phyloP scores from a whole-genome alignment of 1,140 invertebrate genomes.

The Gonatopus flavifemur region DNA sequence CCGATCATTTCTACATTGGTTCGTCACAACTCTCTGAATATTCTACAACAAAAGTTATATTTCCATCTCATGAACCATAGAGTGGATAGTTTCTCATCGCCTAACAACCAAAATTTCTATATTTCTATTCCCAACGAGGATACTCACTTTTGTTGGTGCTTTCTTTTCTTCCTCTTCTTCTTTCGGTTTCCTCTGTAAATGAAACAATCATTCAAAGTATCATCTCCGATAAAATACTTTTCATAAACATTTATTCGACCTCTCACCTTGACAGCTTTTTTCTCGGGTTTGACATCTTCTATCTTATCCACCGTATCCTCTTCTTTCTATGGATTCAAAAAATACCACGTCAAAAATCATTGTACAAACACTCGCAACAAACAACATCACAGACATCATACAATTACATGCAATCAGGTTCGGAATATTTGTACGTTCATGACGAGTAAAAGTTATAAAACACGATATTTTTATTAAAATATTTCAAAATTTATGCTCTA shows the following conservation, averaged over 20 bases:
- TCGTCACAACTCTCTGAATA: too few species aligned
- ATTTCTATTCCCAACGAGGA: too few species aligned
- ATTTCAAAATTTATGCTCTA: too few species aligned
- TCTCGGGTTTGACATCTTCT: constrained; percentile 49
- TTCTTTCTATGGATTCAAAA: constrained; percentile 50
- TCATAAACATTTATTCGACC: constrained; percentile 6
- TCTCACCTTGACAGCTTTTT: constrained; percentile 45
- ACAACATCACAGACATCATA: constrained; percentile 13
- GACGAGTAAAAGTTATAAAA: too few species aligned
- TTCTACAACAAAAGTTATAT: too few species aligned
- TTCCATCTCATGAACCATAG: too few species aligned
- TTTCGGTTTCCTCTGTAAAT: constrained; percentile 43
- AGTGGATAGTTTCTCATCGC: too few species aligned
- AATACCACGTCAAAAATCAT: constrained; percentile 20
- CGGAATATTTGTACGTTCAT: too few species aligned
- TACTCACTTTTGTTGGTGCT: constrained; percentile 43
- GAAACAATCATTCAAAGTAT: constrained; percentile 12
- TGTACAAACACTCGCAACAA: constrained; percentile 8
- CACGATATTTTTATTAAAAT: too few species aligned
- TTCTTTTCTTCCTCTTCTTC: constrained; percentile 45
- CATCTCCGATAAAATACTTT: constrained; percentile 5
- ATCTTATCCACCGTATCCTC: constrained; percentile 57
- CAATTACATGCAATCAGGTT: background rate
- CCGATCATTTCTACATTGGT: too few species aligned
- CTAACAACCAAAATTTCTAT: too few species aligned